Evolutionary conservation across 92 coral and sea anemone genomes (phyloP), one percentile per base, ranked within the genome.

Genomic region (Scolanthus callimorphus): DNA sequence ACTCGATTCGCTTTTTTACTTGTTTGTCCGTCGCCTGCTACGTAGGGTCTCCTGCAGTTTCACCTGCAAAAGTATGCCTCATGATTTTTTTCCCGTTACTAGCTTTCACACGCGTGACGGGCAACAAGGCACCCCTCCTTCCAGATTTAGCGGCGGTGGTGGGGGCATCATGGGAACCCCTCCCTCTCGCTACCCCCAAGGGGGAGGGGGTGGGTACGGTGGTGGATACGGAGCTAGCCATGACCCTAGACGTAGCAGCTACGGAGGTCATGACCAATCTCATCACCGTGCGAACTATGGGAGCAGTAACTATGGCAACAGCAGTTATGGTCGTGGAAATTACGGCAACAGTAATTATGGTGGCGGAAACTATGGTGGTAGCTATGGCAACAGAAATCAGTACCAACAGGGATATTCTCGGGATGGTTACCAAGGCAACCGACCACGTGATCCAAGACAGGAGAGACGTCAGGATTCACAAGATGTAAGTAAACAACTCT

Each of bases 351-450:
- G 55, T 13, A 25, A 25, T 27, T 49, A 45, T 11, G 47, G 51
- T 20, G 52, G 54, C 31, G 59, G 52, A 66, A 59, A 59, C 30
- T 25, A 46, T 20, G 39, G 54, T 38, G 45, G 45, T 44, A 39
- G 25, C 19, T 38, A 54, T 13, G 21, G 41, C 17, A 48, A 54
- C n/a, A 39, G 61, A 39, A 11, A 20, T 34, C 49, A 44, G 27
- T 12, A 61, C 28, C 52, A 68, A 9, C 65, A 55, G 65, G 23
- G 62, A 20, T 51, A 59, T 28, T 60, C 81, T 55, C 24, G 62
- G 3, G 72, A 61, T 13, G 82, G 82, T 25, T 66, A 69, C 76
- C 78, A 29, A 48, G 68, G 74, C 49, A 51, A 66, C 48, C 53
- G 54, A 12, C 31, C 76, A 51, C 77, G 62, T 51, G 65, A 80